Evolutionary conservation across 2,888 invertebrate species (phyloP), one percentile per base, ranked within the genome.

Genomic region (Beris morrisii): DNA sequence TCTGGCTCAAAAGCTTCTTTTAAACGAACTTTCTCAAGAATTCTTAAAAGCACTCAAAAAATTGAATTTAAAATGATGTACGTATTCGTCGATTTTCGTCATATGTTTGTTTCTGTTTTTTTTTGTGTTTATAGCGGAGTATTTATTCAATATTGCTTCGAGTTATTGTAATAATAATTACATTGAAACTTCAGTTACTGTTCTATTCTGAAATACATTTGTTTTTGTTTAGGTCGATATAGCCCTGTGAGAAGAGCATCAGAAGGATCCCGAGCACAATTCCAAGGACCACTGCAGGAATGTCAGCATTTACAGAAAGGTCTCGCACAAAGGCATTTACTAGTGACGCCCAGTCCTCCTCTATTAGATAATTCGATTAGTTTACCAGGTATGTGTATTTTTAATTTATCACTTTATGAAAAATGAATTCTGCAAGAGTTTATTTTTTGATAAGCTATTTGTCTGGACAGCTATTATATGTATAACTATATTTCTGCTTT

Each of bases 201-300:
- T 22, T 22, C 22, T 22, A 22, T 22, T 22, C 22, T 22, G 22
- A 22, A 22, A 22, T 22, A 22, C 22, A 22, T 22, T 22, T 22
- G 22, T 22, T 22, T 3, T 22, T 3, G 38, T 48, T n/a, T 72
- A 81, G 81, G 81, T 74, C 81, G 95, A 22, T 96, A 93, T 78
- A 95, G 95, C 70, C 96, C 95, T 0, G 95, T 95, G 12, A 85
- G 97, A 1, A 84, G 96, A 70, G 94, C 95, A 7, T 92, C 91
- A 69, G 96, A 96, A 69, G 81, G 84, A 52, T 83, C 82, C 11
- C 83, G 79, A 70, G 83, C 79, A 63, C 86, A 81, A 76, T 85
- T 83, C 78, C 86, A 84, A 74, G 84, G 87, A 45, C 84, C 91
- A 43, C 87, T 91, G 72, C 89, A 91, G 75, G 91, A 92, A 77